Conservation (phyloP, 2,888 invertebrate species). For the Eilema sororculum region DNA sequence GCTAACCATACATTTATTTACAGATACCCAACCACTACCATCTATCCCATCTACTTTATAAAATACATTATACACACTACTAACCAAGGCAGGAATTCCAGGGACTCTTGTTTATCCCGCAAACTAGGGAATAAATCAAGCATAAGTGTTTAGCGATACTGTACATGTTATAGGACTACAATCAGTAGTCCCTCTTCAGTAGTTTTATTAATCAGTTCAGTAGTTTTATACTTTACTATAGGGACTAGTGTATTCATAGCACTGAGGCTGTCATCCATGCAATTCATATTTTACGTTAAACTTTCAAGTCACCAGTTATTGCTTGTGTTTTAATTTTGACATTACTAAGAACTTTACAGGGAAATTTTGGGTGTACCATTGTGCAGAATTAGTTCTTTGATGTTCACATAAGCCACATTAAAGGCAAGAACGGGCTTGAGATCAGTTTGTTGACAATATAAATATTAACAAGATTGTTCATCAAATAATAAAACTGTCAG, state of each 20-base stretch:
- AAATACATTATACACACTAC: conserved; percentile 86
- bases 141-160: conserved; percentile 73
- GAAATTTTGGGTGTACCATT: conserved; percentile 24
- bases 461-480: conserved; percentile 63
- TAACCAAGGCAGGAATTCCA: conserved; percentile 94
- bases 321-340: conserved; percentile 14
- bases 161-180: conserved; percentile 45
- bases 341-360: conserved; percentile 25
- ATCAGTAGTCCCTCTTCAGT: conserved; percentile 33
- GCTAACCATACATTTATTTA: conserved; percentile 48
- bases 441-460: conserved; percentile 50
- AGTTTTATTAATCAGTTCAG: conserved; percentile 37
- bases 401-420: conserved; percentile 61
- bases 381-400: conserved; percentile 47
- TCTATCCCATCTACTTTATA: conserved; percentile 64
- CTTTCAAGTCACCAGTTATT: conserved; percentile 21
- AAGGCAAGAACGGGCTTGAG: conserved; percentile 34
- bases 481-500: conserved; percentile 77
- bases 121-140: conserved; percentile 89
- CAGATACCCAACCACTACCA: conserved; percentile 55
- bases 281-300: conserved; percentile 22
- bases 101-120: conserved; percentile 92
- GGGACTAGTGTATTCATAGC: conserved; percentile 17
- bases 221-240: conserved; percentile 30
- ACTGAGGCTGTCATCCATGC: conserved; percentile 34